These are phyloP conservation scores for Corythornis madagascariensis DNA, from an alignment of 2,113 vertebrate genomes.

Conservation along the genomic window DNA sequence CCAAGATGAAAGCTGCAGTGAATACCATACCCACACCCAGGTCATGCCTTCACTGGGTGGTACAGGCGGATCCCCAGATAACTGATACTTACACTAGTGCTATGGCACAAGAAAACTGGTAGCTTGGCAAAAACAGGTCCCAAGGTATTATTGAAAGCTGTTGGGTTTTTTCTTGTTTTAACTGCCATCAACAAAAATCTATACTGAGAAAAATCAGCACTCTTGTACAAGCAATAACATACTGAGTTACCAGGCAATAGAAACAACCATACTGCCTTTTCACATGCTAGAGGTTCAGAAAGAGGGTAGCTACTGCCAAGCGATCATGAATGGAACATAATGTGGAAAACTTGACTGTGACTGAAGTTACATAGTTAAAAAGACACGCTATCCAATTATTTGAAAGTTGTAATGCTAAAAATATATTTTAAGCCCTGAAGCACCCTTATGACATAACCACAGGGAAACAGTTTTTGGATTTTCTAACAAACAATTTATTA, in stretches of 20 bases:
- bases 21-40: not conserved
- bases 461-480: not conserved
- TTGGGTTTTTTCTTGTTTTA: not conserved
- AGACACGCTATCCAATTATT: not conserved
- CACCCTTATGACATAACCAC: fast-evolving
- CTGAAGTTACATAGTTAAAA: not conserved
- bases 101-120: not conserved
- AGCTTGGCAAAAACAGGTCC: not conserved
- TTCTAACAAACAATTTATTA: not conserved
- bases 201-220: not conserved
- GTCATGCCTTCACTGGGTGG: fast-evolving
- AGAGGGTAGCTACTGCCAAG: not conserved
- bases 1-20: not conserved
- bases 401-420: not conserved
- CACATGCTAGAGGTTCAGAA: not conserved
- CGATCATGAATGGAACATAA: not conserved
- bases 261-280: not conserved
- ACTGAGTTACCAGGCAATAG: not conserved
- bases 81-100: fast-evolving
- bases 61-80: not conserved
- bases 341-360: not conserved
- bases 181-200: not conserved
- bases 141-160: not conserved
- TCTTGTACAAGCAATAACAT: not conserved
- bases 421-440: not conserved